Base-by-base conservation (phyloP, 2,888 invertebrate genomes). In the Eristalis pertinax region DNA sequence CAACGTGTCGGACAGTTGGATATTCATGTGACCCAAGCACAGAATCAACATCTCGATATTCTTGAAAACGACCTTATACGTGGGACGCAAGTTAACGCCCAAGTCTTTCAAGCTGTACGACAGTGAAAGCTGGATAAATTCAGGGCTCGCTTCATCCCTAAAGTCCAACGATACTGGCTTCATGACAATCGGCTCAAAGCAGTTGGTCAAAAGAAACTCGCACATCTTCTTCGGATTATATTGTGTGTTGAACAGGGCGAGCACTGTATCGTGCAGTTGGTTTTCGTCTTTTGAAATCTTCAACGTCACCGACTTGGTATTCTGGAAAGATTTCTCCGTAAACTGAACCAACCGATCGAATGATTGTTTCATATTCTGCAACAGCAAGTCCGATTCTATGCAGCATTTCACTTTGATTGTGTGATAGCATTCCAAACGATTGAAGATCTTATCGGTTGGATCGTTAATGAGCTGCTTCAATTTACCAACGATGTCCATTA, bases 321-420 rank as follows among this genome's bases (percentile, higher is more conserved):
- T 92, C 22, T 91, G 91, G 76, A 93, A 93, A 2, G 89, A 88
- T 88, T 93, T 93, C 65, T 92, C 92, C 2, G 89, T 90, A 58
- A 93, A 90, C 43, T 92, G 91, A 0, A 93, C 92, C 5, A 93
- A 85, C 0, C 90, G 89, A 74, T 93, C 92, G 79, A 93, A 93
- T n/a, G 91, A 90, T 72, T 91, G 90, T 78, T 92, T 92, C 15
- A 93, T 89, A 75, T 91, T 93, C 78, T 92, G 91, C 38, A 92
- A 89, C 68, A 93, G 77, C 72, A 92, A 90, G 83, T 93, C 91
- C 0, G 90, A 90, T 85, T 93, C 92, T 10, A 92, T 90, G 2
- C 91, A 91, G 50, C 91, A 93, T 70, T 92, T 92, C 0, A 92
- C 90, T 88, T 92, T 93, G 4, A 93, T 91, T 32, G 91, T 92